phyloP scores from a whole-genome alignment of 2,113 vertebrate genomes.

The Eptesicus fuscus region DNA sequence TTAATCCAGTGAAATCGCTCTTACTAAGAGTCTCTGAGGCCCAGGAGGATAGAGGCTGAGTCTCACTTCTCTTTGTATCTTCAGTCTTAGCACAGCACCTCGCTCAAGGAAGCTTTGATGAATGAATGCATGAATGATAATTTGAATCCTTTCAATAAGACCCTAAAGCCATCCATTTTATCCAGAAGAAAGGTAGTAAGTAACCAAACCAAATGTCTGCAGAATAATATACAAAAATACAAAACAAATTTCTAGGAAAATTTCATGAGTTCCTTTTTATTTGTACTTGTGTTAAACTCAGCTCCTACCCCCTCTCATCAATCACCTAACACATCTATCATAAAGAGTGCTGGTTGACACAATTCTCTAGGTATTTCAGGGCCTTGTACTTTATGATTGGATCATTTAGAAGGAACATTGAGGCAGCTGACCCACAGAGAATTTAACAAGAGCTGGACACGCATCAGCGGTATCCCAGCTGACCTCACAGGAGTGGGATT shows the following conservation, averaged over 20 bases:
- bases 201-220: not conserved
- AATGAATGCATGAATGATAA: not conserved
- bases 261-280: not conserved
- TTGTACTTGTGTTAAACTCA: not conserved
- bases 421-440: conserved; percentile 62
- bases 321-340: not conserved
- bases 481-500: not conserved
- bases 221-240: not conserved
- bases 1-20: not conserved
- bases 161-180: not conserved
- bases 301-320: not conserved
- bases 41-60: not conserved
- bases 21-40: not conserved
- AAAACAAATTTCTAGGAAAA: not conserved
- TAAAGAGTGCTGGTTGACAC: not conserved
- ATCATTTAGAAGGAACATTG: conserved; percentile 49
- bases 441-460: conserved; percentile 69
- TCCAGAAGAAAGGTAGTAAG: not conserved
- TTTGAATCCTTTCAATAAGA: not conserved
- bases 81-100: not conserved
- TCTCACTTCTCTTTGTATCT: not conserved
- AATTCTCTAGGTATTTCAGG: conserved; percentile 15
- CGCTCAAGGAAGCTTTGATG: not conserved
- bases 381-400: conserved; percentile 48
- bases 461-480: conserved; percentile 65